Evolutionary conservation across 2,888 invertebrate species (phyloP), one percentile per base, ranked within the genome.

Genomic region (Cordilura impudica): DNA sequence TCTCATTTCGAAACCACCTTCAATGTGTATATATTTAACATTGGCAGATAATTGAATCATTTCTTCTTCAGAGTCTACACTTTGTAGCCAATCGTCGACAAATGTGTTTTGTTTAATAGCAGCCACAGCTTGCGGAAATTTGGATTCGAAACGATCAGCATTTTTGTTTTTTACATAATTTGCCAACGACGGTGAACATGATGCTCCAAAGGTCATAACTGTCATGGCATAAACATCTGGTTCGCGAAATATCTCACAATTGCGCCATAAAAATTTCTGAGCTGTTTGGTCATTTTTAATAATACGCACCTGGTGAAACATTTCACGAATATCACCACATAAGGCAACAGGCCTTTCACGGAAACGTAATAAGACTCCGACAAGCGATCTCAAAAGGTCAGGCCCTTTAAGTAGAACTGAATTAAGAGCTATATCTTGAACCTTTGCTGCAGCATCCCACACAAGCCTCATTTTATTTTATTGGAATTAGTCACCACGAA

Each of bases 361-460:
- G 78, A 90, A 90, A 2, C 86, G 83, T 74, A 87, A 82, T 53
- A 89, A 56, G 0, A 89, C 85, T 2, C 86, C 86, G 0, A 84
- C 69, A 19, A 89, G 75, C 2, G 87, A 83, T 8, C 83, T 81
- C 0, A 87, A 75, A 2, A 86, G 60, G 61, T 88, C 87, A 0
- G 88, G 86, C 0, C 88, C 88, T 21, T 81, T 82, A 2, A 88
- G 43, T 6, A 89, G 66, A 4, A 82, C 31, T n/a, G 83, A 83
- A 71, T 88, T 87, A 5, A 87, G 66, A 4, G 82, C 81, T 1
- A 82, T 31, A 10, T 84, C 85, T 10, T 83, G 47, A 5, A 70
- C 78, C 23, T 78, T 83, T 2, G 85, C 86, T 1, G 86, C 86
- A 3, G 87, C 87, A 77, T 88, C 86, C 81, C 82, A 86, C 1